These are phyloP conservation scores for Caranx ignobilis DNA, from an alignment of 2,113 vertebrate genomes.

Conservation along the genomic window DNA sequence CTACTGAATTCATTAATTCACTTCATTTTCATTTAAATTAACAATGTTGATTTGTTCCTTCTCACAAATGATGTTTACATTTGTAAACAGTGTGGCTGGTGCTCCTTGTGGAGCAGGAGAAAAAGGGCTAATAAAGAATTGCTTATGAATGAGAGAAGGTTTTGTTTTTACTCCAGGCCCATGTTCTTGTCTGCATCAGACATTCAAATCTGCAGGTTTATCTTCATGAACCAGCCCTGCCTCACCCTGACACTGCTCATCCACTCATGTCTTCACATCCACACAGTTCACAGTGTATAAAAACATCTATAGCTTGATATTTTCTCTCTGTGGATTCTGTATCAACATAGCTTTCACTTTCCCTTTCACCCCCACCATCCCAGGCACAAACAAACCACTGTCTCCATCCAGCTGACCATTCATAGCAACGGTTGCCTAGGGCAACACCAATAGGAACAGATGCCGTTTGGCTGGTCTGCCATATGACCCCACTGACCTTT, in stretches of 20 bases:
- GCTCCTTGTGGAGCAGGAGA: neutral
- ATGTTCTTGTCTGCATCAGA: neutral
- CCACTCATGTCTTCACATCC: slow-evolving; percentile 2
- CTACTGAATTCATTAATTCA: no score
- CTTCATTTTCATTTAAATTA: no score
- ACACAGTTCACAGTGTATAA: neutral
- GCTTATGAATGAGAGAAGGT: neutral
- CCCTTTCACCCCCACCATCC: slow-evolving; percentile 16
- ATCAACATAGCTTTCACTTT: slow-evolving; percentile 14
- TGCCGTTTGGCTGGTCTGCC: slow-evolving; percentile 72
- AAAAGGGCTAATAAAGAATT: neutral
- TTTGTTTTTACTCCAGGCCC: neutral
- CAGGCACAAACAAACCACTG: slow-evolving; percentile 62
- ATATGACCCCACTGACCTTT: slow-evolving; percentile 75
- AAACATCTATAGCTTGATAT: neutral
- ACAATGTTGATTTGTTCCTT: no score
- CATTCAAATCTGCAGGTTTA: neutral
- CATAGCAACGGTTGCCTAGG: slow-evolving; percentile 74
- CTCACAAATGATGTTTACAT: neutral
- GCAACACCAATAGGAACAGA: slow-evolving; percentile 80
- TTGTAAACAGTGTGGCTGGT: neutral
- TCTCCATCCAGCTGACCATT: slow-evolving; percentile 70
- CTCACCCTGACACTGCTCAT: neutral
- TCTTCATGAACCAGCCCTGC: neutral
- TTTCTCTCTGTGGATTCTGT: slow-evolving; percentile 8